phyloP scores from a whole-genome alignment of 2,888 invertebrate genomes.

The Heteromyza rotundicornis region DNA sequence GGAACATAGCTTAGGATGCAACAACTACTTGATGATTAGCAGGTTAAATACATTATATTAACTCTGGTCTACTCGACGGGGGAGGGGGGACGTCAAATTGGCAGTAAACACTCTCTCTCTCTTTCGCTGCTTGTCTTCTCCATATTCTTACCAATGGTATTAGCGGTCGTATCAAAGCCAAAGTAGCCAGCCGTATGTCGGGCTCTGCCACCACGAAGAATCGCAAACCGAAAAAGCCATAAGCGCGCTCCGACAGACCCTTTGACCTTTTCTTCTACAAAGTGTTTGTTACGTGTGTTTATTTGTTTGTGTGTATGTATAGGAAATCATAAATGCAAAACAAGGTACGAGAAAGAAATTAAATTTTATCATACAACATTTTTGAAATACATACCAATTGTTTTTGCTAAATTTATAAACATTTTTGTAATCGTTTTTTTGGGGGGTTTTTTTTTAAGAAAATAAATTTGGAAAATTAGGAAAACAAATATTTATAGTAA shows the following conservation, averaged over 20 bases:
- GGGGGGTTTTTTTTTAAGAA: constrained; percentile 24
- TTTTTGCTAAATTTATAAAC: constrained; percentile 42
- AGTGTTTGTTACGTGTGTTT: constrained; percentile 27
- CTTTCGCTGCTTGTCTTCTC: no score
- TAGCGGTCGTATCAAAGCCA: constrained; percentile 55
- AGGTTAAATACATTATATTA: no score
- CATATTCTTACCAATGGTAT: constrained; percentile 60
- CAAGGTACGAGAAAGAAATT: neutral
- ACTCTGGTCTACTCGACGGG: neutral
- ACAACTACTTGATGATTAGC: no score
- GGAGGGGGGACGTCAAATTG: neutral
- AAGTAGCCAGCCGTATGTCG: constrained; percentile 53
- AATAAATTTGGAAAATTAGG: neutral
- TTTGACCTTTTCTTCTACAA: constrained; percentile 51
- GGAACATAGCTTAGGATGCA: no score
- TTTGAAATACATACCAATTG: constrained; percentile 59
- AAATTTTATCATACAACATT: constrained; percentile 3
- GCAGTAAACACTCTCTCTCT: neutral
- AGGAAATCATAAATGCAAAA: constrained; percentile 4
- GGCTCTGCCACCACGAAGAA: constrained; percentile 58
- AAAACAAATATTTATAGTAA: neutral
- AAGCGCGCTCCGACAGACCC: constrained; percentile 43
- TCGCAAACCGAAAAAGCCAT: constrained; percentile 53
- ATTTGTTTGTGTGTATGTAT: constrained; percentile 23
- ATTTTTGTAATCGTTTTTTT: no score